Percentiles rank a stretch among this genome's conserved stretches.
Conservation (phyloP, 2,797 vertebrate species). For the Chaenodraco wilsoni region DNA sequence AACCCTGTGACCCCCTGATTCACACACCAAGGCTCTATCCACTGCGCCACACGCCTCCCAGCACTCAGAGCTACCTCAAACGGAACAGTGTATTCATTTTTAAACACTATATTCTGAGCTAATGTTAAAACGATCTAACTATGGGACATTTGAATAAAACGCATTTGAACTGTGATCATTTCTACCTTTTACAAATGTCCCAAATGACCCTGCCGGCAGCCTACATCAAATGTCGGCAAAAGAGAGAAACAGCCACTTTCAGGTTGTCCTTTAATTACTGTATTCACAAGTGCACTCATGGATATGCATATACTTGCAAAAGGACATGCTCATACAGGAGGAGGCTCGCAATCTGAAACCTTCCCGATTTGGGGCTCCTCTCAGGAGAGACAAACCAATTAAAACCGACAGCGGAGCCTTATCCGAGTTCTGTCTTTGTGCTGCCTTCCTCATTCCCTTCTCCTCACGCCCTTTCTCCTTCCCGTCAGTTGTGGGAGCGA, state of each 20-base stretch:
- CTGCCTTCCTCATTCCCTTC: slow-evolving; percentile 53
- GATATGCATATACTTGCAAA: slow-evolving; percentile 24
- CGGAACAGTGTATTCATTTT: slow-evolving; percentile 20
- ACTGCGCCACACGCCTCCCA: too few species aligned
- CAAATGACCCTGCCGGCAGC: neutral
- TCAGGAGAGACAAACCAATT: slow-evolving; percentile 84
- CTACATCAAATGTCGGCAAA: slow-evolving; percentile 9
- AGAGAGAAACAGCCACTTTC: slow-evolving; percentile 7
- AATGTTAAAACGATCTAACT: neutral
- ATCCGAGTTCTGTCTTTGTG: slow-evolving; percentile 74
- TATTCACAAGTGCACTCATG: slow-evolving; percentile 7
- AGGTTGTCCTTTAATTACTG: neutral
- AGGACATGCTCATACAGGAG: slow-evolving; percentile 26
- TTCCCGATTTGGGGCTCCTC: slow-evolving; percentile 77
- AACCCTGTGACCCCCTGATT: too few species aligned
- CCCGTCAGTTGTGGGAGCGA: slow-evolving; percentile 64
- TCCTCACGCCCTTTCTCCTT: slow-evolving; percentile 41
- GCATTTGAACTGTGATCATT: neutral
- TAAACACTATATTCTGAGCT: neutral
- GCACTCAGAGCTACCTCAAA: neutral
- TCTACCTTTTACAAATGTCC: neutral
- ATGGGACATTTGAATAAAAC: neutral
- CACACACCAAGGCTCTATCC: too few species aligned
- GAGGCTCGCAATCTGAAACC: slow-evolving; percentile 63
- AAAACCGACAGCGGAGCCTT: slow-evolving; percentile 75